Base-by-base conservation (phyloP, 2,113 vertebrate species). In the Hippocampus mohnikei region DNA sequence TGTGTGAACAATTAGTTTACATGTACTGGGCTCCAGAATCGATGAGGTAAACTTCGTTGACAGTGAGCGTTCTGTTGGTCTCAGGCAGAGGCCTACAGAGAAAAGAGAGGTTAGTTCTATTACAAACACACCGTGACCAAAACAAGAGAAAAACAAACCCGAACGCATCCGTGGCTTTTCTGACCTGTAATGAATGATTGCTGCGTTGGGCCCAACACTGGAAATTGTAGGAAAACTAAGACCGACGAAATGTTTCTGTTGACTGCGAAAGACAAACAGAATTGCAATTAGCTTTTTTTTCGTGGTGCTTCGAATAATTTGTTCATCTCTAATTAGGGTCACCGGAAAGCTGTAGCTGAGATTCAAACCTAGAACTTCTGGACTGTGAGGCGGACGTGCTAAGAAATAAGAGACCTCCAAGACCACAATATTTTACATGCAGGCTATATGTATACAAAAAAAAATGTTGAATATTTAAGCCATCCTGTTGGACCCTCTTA, bases 141-240 rank as follows among this genome's bases (percentile, higher is more conserved):
- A 33, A 60, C 2, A 71, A 41, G 20, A 23, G 29, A 18, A 18
- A 15, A 50, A 50, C 46, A 21, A 27, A 23, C 21, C 20, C 0
- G 13, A 60, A 60, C 29, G 5, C 11, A 37, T 37, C 21, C 5
- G 8, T 40, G 21, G 21, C 15, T 25, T 65, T 27, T 60, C 91
- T 93, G 88, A 98, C 97, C 92, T 93, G 91, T 99, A 99, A 85
- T 99, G 97, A 89, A 99, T 98, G 90, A 99, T 94, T 27, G 97
- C 97, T 72, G 94, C 96, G 3, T 98, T 96, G 74, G 97, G 95
- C 77, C 97, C 97, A 1, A 96, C 95, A 50, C 97, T 96, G 80
- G 97, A 98, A 76, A 99, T 99, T 0, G 96, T 97, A 33, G 95
- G 94, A 85, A 99, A 99, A 87, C 97, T 99, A 87, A 98, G 91